These are phyloP conservation scores for Amblyornis subalaris DNA, from an alignment of 2,113 vertebrate species.

Conservation along the genomic window DNA sequence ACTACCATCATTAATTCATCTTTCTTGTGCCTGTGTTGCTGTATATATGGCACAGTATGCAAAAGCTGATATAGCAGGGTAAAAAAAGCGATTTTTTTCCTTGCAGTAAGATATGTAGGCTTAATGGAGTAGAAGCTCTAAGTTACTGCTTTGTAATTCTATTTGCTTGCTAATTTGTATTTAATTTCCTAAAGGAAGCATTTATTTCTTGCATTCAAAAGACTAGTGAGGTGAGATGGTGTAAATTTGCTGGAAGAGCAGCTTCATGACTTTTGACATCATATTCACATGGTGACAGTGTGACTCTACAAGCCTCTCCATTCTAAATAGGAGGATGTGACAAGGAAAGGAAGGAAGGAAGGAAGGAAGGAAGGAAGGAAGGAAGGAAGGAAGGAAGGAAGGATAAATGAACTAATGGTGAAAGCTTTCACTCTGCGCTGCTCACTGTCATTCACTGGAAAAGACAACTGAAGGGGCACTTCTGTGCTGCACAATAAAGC, in stretches of 20 bases:
- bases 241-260: slow-evolving; percentile 3
- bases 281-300: background rate
- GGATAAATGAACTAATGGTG: background rate
- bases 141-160: background rate
- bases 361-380: too few species aligned
- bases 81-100: background rate
- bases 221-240: background rate
- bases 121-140: background rate
- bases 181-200: background rate
- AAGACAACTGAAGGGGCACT: background rate
- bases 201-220: background rate
- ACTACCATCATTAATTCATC: slow-evolving; percentile 21
- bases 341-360: background rate
- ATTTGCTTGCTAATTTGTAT: background rate
- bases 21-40: background rate
- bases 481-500: background rate
- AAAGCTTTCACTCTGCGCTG: background rate
- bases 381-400: background rate
- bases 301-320: background rate
- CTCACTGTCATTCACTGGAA: background rate
- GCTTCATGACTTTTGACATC: background rate
- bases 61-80: background rate
- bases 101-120: background rate
- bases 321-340: background rate
- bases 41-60: background rate